A percentile compares a stretch with the other conserved stretches of the same genome.
phyloP scores from a whole-genome alignment of 2,113 vertebrate species.

The Xenopus tropicalis region UCB_Xtro_10.0 CM004447.2:162646501-162647000 shows the following conservation, averaged over 20 bases:
- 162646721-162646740: too few species aligned
- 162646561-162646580: background rate
- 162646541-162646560: too few species aligned
- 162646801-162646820: background rate
- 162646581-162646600: background rate
- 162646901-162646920: too few species aligned
- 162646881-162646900: too few species aligned
- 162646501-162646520: too few species aligned
- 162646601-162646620: too few species aligned
- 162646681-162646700: too few species aligned
- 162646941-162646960: too few species aligned
- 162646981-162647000: background rate
- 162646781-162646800: background rate
- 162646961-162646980: rapidly evolving
- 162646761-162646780: background rate
- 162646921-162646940: background rate
- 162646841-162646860: background rate
- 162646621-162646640: background rate
- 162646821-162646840: background rate
- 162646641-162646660: background rate
- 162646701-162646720: background rate
- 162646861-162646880: background rate
- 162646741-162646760: background rate
- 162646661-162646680: too few species aligned
- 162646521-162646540: background rate